Percentiles rank a stretch among this genome's conserved stretches.
Conservation (phyloP, 2,113 vertebrate species). For the Ornithorhynchus anatinus region DNA sequence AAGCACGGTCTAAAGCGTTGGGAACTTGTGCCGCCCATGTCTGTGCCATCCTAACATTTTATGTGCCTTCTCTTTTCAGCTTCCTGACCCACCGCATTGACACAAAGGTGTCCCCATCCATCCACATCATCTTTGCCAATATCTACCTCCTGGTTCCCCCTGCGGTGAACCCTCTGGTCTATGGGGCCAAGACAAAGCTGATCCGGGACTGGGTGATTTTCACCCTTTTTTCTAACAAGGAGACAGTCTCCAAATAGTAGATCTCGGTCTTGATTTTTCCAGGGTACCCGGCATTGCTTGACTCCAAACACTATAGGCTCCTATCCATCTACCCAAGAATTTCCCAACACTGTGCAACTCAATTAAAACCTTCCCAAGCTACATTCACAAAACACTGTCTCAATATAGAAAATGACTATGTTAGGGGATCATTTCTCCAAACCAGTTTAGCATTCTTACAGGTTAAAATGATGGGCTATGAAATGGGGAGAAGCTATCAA, state of each 20-base stretch:
- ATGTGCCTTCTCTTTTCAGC: slow-evolving; percentile 29
- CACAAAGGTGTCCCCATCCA: slow-evolving; percentile 20
- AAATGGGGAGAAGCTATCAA: too few relatives aligned
- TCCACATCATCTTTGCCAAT: slow-evolving; percentile 35
- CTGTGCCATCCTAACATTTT: background rate
- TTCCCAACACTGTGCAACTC: too few relatives aligned
- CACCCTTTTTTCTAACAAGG: background rate
- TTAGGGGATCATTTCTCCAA: too few relatives aligned
- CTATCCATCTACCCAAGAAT: too few relatives aligned
- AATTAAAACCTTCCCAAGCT: too few relatives aligned
- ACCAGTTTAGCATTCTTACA: too few relatives aligned
- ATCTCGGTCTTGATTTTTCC: too few relatives aligned
- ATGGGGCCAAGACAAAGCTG: slow-evolving; percentile 45
- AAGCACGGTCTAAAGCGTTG: background rate
- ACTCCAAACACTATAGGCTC: too few relatives aligned
- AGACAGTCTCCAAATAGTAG: background rate
- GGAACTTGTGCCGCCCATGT: slow-evolving; percentile 13
- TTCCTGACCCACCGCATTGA: slow-evolving; percentile 45
- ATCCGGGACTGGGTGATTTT: slow-evolving; percentile 10
- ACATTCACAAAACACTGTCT: too few relatives aligned
- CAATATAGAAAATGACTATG: too few relatives aligned
- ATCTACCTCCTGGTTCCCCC: slow-evolving; percentile 34
- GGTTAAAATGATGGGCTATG: too few relatives aligned
- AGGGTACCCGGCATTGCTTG: too few relatives aligned
- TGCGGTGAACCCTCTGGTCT: slow-evolving; percentile 31